Evolutionary conservation across 2,888 invertebrate species (phyloP).

Genomic region (Glaucopsyche alexis): DNA sequence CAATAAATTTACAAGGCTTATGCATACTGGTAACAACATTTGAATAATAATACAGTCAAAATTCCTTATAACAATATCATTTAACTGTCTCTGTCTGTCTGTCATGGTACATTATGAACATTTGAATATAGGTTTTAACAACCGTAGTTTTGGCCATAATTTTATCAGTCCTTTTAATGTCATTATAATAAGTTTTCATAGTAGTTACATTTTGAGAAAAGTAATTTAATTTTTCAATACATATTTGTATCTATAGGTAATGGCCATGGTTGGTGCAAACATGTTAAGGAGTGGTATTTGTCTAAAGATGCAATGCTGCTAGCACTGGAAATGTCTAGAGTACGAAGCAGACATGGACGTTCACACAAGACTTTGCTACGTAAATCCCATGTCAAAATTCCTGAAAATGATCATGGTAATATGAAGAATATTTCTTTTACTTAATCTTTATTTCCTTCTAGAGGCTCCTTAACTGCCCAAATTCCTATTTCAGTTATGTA

Average conservation of each 20-base stretch:
- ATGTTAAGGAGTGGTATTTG: conserved; percentile 83
- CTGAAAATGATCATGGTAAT: conserved; percentile 69
- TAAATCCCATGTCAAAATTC: conserved; percentile 80
- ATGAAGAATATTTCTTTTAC: conserved; percentile 39
- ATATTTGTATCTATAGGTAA: conserved; percentile 52
- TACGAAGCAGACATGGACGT: conserved; percentile 83
- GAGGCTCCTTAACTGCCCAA: no score
- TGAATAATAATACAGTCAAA: no score
- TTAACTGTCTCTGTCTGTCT: no score
- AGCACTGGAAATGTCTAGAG: conserved; percentile 82
- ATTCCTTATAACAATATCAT: no score
- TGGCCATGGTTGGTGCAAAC: conserved; percentile 83
- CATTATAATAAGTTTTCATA: no score
- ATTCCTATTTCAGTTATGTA: no score
- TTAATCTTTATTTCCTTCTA: neutral
- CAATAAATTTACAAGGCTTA: conserved; percentile 76
- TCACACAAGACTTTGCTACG: conserved; percentile 86
- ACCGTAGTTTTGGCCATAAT: no score
- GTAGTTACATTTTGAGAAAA: no score
- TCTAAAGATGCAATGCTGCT: conserved; percentile 81
- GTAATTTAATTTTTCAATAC: neutral
- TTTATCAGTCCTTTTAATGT: no score
- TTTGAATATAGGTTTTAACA: no score
- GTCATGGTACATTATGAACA: no score
- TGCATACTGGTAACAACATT: conserved; percentile 62